phyloP scores from a whole-genome alignment of 2,888 invertebrate genomes.

The Oegoconia quadripuncta region DNA sequence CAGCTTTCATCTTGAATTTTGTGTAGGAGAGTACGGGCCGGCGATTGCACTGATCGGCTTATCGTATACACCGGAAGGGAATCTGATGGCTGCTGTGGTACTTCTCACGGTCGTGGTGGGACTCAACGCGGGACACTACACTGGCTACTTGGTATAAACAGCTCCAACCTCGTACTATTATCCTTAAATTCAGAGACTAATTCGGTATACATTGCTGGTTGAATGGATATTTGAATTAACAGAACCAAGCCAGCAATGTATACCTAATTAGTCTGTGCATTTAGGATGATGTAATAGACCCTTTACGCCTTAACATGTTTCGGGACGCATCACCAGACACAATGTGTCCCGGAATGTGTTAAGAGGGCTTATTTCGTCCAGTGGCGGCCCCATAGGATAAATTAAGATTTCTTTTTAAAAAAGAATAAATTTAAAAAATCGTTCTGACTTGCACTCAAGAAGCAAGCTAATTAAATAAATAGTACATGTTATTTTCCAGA shows the following conservation, averaged over 20 bases:
- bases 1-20: not conserved
- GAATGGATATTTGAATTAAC: not conserved
- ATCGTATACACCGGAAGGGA: conserved; percentile 64
- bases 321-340: too few relatives aligned
- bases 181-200: not conserved
- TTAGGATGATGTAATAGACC: too few relatives aligned
- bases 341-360: too few relatives aligned
- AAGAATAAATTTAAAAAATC: too few relatives aligned
- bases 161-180: not conserved
- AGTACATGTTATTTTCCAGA: too few relatives aligned
- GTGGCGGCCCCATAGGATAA: too few relatives aligned
- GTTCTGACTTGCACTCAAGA: too few relatives aligned
- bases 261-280: not conserved
- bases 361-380: too few relatives aligned
- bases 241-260: not conserved
- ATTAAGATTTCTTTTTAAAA: too few relatives aligned
- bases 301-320: too few relatives aligned
- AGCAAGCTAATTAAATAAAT: too few relatives aligned
- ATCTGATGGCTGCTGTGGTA: conserved; percentile 76
- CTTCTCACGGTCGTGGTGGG: conserved; percentile 84
- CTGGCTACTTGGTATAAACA: conserved; percentile 80
- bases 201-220: not conserved
- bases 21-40: conserved; percentile 81
- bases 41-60: conserved; percentile 81
- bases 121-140: conserved; percentile 83